phyloP scores from a whole-genome alignment of 1,140 invertebrate genomes.

The Dysdera silvatica region DNA sequence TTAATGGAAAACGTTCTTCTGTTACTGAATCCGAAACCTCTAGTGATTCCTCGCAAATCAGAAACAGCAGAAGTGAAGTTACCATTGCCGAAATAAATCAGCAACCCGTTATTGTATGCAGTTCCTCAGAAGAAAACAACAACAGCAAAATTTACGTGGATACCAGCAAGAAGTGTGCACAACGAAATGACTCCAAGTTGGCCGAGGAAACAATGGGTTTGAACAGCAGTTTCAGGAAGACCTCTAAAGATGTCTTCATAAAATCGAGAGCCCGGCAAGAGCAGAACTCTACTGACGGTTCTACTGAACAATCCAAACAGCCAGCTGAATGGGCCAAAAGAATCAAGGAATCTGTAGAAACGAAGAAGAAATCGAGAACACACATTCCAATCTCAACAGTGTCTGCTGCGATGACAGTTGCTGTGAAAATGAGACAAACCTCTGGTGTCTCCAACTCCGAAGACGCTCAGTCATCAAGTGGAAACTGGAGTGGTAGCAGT shows the following conservation, averaged over 20 bases:
- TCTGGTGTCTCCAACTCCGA: constrained; percentile 41
- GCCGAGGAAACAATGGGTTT: not conserved
- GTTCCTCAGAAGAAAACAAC: not conserved
- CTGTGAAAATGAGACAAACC: constrained; percentile 54
- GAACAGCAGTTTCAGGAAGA: not conserved
- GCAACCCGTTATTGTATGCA: too few species aligned
- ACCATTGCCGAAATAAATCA: constrained; percentile 2
- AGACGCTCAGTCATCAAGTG: constrained; percentile 71
- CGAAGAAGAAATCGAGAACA: constrained; percentile 9
- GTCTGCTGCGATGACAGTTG: constrained; percentile 51
- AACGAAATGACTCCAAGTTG: not conserved
- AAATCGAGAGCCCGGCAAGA: too few species aligned
- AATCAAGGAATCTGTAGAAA: not conserved
- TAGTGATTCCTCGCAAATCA: not conserved
- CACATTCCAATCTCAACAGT: constrained; percentile 41
- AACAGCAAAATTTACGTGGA: not conserved
- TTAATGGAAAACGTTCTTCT: not conserved
- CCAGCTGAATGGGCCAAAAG: not conserved
- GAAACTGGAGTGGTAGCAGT: constrained; percentile 73
- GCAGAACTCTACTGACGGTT: too few species aligned
- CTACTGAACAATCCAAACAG: constrained; percentile 1
- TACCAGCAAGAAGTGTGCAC: not conserved
- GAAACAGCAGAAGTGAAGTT: not conserved
- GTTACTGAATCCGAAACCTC: constrained; percentile 14
- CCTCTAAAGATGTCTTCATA: not conserved